These are phyloP conservation scores for Lepisosteus osseus DNA, from an alignment of 2,113 vertebrate species.

Conservation along the genomic window DNA sequence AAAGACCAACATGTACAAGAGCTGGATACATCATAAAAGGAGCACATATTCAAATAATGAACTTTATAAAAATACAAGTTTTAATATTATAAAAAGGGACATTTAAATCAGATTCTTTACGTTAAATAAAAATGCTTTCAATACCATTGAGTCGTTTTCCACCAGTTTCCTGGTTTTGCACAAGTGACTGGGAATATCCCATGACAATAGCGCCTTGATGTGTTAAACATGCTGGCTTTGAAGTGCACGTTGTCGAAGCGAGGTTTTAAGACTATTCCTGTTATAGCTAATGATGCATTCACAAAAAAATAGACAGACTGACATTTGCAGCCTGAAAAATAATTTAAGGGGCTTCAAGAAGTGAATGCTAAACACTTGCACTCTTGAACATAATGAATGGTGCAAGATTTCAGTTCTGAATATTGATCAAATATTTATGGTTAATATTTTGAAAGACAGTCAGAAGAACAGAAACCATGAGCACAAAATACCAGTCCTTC, in stretches of 20 bases:
- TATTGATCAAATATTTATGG: conserved; percentile 50
- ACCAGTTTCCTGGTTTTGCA: conserved; percentile 42
- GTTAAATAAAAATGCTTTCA: conserved; percentile 48
- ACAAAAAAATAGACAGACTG: conserved; percentile 44
- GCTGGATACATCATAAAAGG: too few relatives aligned
- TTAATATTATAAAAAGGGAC: conserved; percentile 15
- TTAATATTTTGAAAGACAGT: conserved; percentile 32
- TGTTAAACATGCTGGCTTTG: conserved; percentile 50
- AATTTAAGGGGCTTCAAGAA: conserved; percentile 35
- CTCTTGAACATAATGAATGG: conserved; percentile 41
- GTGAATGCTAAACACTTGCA: conserved; percentile 30
- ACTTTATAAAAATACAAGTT: too few relatives aligned
- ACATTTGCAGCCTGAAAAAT: conserved; percentile 43
- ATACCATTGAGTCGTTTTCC: conserved; percentile 37
- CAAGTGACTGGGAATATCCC: conserved; percentile 41
- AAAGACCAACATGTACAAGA: too few relatives aligned
- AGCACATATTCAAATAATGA: too few relatives aligned
- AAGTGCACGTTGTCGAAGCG: conserved; percentile 49
- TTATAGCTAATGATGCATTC: conserved; percentile 50
- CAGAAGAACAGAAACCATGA: conserved; percentile 7
- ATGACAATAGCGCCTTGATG: conserved; percentile 49
- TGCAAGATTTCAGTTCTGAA: conserved; percentile 37
- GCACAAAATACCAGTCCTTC: conserved; percentile 35
- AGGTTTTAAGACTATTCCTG: conserved; percentile 54
- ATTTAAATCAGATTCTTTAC: conserved; percentile 47